Base-by-base conservation (phyloP, 1,140 invertebrate species). In the Zaprionus tsacasi region DNA sequence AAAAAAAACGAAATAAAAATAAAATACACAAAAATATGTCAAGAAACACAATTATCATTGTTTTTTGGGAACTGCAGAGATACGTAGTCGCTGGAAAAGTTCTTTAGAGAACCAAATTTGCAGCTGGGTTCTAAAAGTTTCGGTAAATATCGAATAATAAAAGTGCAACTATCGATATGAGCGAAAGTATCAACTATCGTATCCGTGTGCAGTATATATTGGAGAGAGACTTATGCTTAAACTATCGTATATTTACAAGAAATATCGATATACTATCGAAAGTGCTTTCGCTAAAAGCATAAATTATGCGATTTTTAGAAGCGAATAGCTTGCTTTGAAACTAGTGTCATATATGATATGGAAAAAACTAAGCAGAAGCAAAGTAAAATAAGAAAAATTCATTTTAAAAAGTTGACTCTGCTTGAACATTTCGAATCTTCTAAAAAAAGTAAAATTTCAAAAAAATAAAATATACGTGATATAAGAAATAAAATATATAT, bases 121-220 rank as follows among this genome's bases (percentile, higher is more conserved):
- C 40, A 6, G n/a, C 6, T 45, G n/a, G 8, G 33, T 11, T 64
- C 13, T 25, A 33, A 54, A 0, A 54, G 21, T 12, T 11, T n/a
- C 11, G 7, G n/a, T 17, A 8, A 4, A 6, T 17, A 45, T 45
- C 40, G n/a, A 15, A 27, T 54, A 54, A 54, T 7, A 38, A 12
- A 63, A 25, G 38, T 55, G 12, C 27, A 64, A 11, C 33, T 45
- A 52, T 55, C 8, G 57, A 64, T 75, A 64, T 64, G 52, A 66
- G 48, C 35, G 33, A 58, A 64, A 55, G 30, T 55, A 52, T 58
- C 25, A 43, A 40, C n/a, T 45, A 45, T 45, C 40, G n/a, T 10
- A 15, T 45, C 6, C 6, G n/a, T n/a, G 6, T 43, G 8, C 40
- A 43, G 35, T 3, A 36, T 36, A 10, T 1, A 10, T 4, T 21